These are phyloP conservation scores for Bombus fervidus DNA, from an alignment of 1,140 invertebrate species.

Conservation along the genomic window DNA sequence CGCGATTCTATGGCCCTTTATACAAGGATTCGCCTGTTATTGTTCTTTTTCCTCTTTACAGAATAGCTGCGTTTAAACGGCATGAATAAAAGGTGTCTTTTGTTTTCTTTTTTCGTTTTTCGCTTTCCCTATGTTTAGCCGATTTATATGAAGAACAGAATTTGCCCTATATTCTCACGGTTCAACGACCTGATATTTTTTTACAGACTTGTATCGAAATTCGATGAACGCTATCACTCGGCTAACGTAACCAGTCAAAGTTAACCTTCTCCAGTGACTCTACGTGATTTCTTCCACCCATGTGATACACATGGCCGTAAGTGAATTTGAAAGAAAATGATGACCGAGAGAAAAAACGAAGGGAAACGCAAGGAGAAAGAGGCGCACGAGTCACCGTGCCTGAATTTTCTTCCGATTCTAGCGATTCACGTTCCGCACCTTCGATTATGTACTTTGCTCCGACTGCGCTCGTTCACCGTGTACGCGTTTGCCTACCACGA, in stretches of 20 bases:
- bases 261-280: neutral
- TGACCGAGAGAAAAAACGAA: too few species aligned
- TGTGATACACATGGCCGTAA: too few species aligned
- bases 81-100: neutral
- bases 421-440: neutral
- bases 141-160: neutral
- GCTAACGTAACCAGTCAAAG: neutral
- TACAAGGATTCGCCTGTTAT: neutral
- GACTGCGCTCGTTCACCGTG: neutral
- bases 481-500: neutral
- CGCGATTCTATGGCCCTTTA: neutral
- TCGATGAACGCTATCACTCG: neutral
- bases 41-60: neutral
- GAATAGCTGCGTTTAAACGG: neutral
- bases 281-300: neutral
- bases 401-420: conserved; percentile 7
- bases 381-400: neutral
- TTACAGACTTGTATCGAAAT: neutral
- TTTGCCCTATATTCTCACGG: neutral
- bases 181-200: neutral
- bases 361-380: neutral
- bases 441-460: conserved; percentile 8
- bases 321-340: neutral
- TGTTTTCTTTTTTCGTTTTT: neutral
- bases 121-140: neutral